These are phyloP conservation scores for Falco peregrinus DNA, from an alignment of 2,797 vertebrate species.

Conservation along the genomic window DNA sequence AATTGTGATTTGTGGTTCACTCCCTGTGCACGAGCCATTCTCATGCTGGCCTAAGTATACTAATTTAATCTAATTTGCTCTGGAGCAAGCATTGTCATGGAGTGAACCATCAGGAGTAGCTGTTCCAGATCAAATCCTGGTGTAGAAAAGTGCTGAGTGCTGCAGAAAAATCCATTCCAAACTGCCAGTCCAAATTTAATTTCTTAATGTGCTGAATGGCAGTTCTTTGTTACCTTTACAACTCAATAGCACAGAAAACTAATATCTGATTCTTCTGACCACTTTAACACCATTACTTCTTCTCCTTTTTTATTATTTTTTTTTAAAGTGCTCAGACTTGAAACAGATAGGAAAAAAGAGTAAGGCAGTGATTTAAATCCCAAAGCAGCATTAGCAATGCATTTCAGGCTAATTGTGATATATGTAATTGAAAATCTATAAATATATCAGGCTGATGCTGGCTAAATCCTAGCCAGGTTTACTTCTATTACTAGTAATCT, in stretches of 20 bases:
- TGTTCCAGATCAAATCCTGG: constrained; percentile 25
- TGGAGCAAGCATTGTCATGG: background rate
- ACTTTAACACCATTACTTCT: background rate
- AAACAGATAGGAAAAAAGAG: background rate
- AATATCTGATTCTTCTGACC: background rate
- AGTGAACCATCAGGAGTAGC: background rate
- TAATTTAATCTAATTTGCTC: constrained; percentile 12
- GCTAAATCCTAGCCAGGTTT: constrained; percentile 20
- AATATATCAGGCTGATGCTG: background rate
- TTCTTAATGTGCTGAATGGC: constrained; percentile 28
- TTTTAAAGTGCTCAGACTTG: background rate
- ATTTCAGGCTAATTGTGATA: background rate
- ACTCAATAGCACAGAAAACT: background rate
- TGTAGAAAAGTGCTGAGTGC: background rate
- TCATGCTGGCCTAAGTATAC: background rate
- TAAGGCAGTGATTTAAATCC: background rate
- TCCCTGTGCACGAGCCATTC: background rate
- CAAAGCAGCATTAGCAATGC: background rate
- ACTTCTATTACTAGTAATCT: background rate
- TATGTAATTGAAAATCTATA: constrained; percentile 48
- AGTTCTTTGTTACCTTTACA: background rate
- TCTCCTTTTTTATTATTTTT: background rate
- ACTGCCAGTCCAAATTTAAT: constrained; percentile 27
- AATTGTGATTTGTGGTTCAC: background rate
- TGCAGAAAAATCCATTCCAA: constrained; percentile 8